A percentile compares a stretch with the other conserved stretches of the same genome.
Conservation (phyloP, 2,888 invertebrate genomes). For the Chrysodeixis includens region DNA sequence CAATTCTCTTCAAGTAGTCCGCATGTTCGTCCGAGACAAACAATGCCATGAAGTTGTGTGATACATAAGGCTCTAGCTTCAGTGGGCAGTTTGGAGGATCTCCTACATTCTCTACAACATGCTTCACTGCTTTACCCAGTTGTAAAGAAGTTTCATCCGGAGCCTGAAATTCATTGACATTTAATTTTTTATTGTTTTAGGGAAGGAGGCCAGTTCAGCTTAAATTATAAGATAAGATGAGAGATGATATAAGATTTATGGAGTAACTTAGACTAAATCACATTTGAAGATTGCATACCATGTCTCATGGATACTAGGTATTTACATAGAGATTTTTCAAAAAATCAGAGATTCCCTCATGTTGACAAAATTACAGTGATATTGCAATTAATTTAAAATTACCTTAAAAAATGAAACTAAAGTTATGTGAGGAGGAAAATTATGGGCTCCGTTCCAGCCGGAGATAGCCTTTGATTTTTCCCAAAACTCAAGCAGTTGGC, state of each 20-base stretch:
- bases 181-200: neutral
- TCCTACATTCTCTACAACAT: conserved; percentile 92
- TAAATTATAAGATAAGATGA: too few species aligned
- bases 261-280: too few species aligned
- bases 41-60: conserved; percentile 97
- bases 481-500: conserved; percentile 94
- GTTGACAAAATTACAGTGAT: neutral
- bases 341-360: neutral
- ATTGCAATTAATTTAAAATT: conserved; percentile 46
- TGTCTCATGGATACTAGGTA: too few species aligned
- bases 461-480: conserved; percentile 92
- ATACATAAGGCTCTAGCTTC: conserved; percentile 94
- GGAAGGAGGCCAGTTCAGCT: too few species aligned
- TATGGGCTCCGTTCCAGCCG: conserved; percentile 97
- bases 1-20: conserved; percentile 93
- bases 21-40: conserved; percentile 96
- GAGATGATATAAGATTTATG: too few species aligned
- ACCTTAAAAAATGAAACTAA: conserved; percentile 97
- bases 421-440: conserved; percentile 97
- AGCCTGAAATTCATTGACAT: conserved; percentile 85
- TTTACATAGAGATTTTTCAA: too few species aligned
- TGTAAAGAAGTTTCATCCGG: conserved; percentile 93
- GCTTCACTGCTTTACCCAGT: conserved; percentile 92
- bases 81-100: conserved; percentile 91
- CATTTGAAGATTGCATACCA: too few species aligned